Evolutionary conservation across 2,888 invertebrate species (phyloP).

Genomic region (Lymantria monacha): DNA sequence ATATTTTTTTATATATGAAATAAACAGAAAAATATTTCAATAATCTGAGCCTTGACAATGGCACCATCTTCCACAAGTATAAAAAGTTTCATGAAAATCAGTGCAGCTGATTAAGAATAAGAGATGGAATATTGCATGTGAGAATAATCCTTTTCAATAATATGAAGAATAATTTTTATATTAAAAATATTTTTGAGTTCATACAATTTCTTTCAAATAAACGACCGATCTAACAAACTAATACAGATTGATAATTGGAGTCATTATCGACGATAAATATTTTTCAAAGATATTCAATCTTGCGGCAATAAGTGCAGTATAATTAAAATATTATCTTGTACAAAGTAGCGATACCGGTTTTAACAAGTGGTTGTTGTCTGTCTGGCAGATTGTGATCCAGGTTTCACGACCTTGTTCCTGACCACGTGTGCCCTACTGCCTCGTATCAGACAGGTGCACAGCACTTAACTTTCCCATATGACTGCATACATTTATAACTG

Average conservation of each 20-base stretch:
- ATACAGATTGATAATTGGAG: neutral
- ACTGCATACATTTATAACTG: conserved; percentile 36
- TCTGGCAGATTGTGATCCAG: conserved; percentile 26
- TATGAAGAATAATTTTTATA: too few relatives aligned
- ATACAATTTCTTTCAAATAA: too few relatives aligned
- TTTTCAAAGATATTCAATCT: neutral
- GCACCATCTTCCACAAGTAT: too few relatives aligned
- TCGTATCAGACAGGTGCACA: conserved; percentile 28
- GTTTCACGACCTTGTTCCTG: conserved; percentile 30
- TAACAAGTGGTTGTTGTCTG: conserved; percentile 3
- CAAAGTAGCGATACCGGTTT: conserved; percentile 23
- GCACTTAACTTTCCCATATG: conserved; percentile 34
- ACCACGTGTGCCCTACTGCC: conserved; percentile 42
- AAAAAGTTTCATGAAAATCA: too few relatives aligned
- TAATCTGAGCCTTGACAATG: too few relatives aligned
- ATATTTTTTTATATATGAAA: too few relatives aligned
- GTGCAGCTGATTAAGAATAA: too few relatives aligned
- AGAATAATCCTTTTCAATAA: too few relatives aligned
- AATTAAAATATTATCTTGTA: conserved; percentile 3
- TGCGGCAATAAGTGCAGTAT: conserved; percentile 4
- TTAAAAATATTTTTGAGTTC: too few relatives aligned
- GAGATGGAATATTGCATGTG: too few relatives aligned
- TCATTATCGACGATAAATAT: neutral
- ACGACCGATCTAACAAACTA: too few relatives aligned
- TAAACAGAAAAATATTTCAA: too few relatives aligned